A percentile compares a stretch with the other conserved stretches of the same genome.
Evolutionary conservation across 1,140 invertebrate species (phyloP).

Genomic region (Theocolax elegans): DNA sequence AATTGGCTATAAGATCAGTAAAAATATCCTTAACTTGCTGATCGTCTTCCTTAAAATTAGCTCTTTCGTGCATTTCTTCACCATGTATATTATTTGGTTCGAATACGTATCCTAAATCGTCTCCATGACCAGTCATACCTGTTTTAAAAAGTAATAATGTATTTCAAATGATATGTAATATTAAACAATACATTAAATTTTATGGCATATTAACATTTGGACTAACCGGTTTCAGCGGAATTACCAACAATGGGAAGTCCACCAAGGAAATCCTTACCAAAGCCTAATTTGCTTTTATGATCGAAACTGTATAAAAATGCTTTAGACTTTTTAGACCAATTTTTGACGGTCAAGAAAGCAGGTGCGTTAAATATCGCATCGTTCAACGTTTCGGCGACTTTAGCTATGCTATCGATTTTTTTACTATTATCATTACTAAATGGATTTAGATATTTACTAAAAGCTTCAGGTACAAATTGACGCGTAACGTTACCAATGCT

Average conservation of each 20-base stretch:
- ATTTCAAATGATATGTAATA: background rate
- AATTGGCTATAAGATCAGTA: slow-evolving; percentile 74
- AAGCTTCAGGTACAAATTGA: slow-evolving; percentile 52
- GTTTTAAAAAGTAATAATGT: slow-evolving; percentile 24
- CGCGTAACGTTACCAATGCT: slow-evolving; percentile 47
- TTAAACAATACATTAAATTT: slow-evolving; percentile 12
- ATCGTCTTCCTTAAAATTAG: slow-evolving; percentile 67
- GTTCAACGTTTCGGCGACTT: slow-evolving; percentile 64
- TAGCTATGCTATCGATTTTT: slow-evolving; percentile 28
- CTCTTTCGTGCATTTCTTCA: slow-evolving; percentile 59
- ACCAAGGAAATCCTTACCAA: slow-evolving; percentile 72
- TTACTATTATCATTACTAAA: background rate
- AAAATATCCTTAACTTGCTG: slow-evolving; percentile 72
- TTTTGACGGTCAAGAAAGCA: slow-evolving; percentile 74
- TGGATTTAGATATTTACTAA: slow-evolving; percentile 52
- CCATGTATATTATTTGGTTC: slow-evolving; percentile 72
- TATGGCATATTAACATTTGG: background rate
- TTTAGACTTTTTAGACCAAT: slow-evolving; percentile 72
- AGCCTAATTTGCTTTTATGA: slow-evolving; percentile 71
- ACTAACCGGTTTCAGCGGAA: slow-evolving; percentile 25
- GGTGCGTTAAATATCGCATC: slow-evolving; percentile 81
- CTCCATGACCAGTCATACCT: slow-evolving; percentile 72
- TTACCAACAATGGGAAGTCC: slow-evolving; percentile 70
- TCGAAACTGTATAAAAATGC: slow-evolving; percentile 81
- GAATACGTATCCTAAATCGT: slow-evolving; percentile 77